Base-by-base conservation (phyloP, 2,113 vertebrate species). In the Indri indri region DNA sequence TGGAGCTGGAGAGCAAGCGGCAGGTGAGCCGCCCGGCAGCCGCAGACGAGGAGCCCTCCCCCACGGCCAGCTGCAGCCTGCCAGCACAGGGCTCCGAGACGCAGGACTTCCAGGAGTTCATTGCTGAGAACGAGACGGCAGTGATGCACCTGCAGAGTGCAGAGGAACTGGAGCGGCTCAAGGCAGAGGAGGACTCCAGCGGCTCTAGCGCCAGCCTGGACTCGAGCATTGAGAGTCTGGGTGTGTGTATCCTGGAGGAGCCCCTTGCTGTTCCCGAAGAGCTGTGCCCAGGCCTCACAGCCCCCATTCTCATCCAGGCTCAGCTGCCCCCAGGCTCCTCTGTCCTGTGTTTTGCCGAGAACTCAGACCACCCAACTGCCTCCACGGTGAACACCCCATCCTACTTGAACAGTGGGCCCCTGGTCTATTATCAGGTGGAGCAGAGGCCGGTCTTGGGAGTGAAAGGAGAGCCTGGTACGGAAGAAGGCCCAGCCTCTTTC, bases 81-180 rank as follows among this genome's bases (percentile, higher is more conserved):
- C 97, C 93, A 45, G 95, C 97, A 0, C 98, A 96, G 96, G 98
- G 98, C 4, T 91, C 98, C 0, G 99, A 99, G 76, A 99, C 98
- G 0, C 99, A 99, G 98, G 99, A 99, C 98, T 99, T 99, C 97
- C 99, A 99, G 97, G 99, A 99, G 30, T 99, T 99, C 97, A 98
- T 99, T 83, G 99, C 99, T 0, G 99, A 99, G 97, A 99, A 99
- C 0, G 99, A 99, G 98, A 99, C 99, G 0, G 99, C 99, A 0
- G 99, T 99, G 97, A 98, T 99, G 98, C 99, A 99, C 98, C 99
- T 99, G 88, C 99, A 99, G 97, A 99, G 99, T 0, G 99, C 99
- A 0, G 99, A 99, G 98, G 99, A 99, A 95, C 98, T 99, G 98
- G 99, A 99, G 98, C 98, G 99, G 98, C 98, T 99, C 95, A 98